Evolutionary conservation across 2,113 vertebrate species (phyloP), one percentile per base, ranked within the genome.

Genomic region (Morone saxatilis): DNA sequence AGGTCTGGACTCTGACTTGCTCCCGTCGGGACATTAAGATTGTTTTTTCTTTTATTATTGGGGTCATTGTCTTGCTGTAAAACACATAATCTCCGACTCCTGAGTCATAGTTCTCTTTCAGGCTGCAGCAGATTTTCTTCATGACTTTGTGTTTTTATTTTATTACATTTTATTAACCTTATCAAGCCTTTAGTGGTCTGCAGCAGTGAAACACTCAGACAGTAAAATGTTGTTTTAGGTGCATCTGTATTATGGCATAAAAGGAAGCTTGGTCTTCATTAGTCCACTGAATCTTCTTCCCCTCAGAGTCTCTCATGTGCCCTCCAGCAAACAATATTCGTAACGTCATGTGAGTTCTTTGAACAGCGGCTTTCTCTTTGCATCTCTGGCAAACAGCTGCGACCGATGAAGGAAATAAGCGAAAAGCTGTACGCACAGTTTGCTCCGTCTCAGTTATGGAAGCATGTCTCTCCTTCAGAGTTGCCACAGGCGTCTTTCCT

Each of bases 321-420:
- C 57, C 38, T 79, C 17, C 16, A 67, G 71, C 48, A n/a, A 83
- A 22, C 50, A 48, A 1, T 6, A 36, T 19, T 80, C 19, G 0
- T 75, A 54, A 61, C n/a, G 69, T 84, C 84, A 81, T 81, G 54
- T 71, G 84, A 78, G 70, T 48, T 70, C 25, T 71, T 45, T 38
- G 67, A 80, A 84, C 80, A 71, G 59, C 67, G 75, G 38, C 56
- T 80, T 82, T 78, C 38, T 66, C 57, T 88, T 73, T 62, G 74
- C 73, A 69, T 0, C 47, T 71, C 38, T 14, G 45, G n/a, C 16
- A 16, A 57, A 74, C 38, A 86, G 41, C 65, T 66, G 48, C 22
- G 0, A 48, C 63, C 41, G 76, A 3, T 50, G 47, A 69, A 57
- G 70, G 47, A 67, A 77, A 57, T 50, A 54, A 65, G 56, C 20